phyloP scores from a whole-genome alignment of 2,113 vertebrate species.

The Eublepharis macularius region DNA sequence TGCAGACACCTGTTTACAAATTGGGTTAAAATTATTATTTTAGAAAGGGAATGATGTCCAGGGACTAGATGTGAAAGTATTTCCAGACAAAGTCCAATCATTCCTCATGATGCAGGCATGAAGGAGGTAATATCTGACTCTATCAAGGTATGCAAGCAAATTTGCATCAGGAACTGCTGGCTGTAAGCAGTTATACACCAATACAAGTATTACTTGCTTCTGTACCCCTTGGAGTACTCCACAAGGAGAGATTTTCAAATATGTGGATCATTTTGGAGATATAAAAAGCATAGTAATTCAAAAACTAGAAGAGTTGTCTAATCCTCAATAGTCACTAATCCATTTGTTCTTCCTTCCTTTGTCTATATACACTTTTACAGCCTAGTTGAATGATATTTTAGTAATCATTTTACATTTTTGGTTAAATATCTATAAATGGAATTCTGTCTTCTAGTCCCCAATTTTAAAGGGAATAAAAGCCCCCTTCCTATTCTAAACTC shows the following conservation, averaged over 20 bases:
- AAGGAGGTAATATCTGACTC: not conserved
- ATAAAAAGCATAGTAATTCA: not conserved
- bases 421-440: not conserved
- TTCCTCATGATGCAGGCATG: not conserved
- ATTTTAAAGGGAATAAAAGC: not conserved
- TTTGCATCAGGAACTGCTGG: not conserved
- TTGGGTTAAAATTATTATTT: conserved; percentile 48
- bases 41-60: not conserved
- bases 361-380: not conserved
- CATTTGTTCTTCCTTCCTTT: not conserved
- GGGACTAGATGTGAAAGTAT: not conserved
- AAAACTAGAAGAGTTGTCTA: not conserved
- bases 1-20: conserved; percentile 62
- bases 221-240: not conserved
- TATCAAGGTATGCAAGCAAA: not conserved
- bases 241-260: not conserved
- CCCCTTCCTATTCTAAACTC: not conserved
- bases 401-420: not conserved
- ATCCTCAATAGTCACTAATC: not conserved
- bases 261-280: not conserved
- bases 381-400: not conserved
- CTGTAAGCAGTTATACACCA: not conserved
- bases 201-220: not conserved
- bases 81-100: not conserved
- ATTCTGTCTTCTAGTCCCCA: not conserved